These are phyloP conservation scores for Ceratoteleas bidentatus DNA, from an alignment of 1,140 invertebrate genomes.

Conservation along the genomic window DNA sequence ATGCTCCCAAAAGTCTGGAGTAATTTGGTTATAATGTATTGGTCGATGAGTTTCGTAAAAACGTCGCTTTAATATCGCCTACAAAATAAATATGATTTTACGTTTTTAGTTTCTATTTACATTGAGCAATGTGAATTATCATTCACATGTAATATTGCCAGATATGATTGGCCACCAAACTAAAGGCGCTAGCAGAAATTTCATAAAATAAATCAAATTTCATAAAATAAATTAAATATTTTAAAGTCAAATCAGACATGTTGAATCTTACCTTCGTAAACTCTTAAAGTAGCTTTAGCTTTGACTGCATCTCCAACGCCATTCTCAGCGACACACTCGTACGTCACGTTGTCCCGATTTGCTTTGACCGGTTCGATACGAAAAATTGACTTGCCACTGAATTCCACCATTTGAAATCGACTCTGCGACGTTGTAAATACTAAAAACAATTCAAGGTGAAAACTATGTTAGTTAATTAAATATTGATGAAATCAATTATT, in stretches of 20 bases:
- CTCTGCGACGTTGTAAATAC: conserved; percentile 84
- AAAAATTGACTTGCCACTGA: conserved; percentile 89
- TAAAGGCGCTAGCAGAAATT: neutral
- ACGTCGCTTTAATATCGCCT: too few relatives aligned
- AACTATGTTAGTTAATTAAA: too few relatives aligned
- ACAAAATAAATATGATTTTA: too few relatives aligned
- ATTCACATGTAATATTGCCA: too few relatives aligned
- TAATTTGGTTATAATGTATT: too few relatives aligned
- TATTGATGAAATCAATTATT: too few relatives aligned
- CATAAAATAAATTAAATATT: neutral
- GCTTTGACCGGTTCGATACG: conserved; percentile 95
- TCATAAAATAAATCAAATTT: neutral
- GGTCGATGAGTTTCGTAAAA: too few relatives aligned
- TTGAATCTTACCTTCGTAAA: conserved; percentile 90
- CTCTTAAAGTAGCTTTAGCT: conserved; percentile 91
- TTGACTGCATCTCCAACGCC: conserved; percentile 96
- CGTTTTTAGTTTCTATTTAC: too few relatives aligned
- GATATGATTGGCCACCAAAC: too few relatives aligned
- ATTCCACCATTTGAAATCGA: conserved; percentile 87
- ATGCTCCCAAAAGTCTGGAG: too few relatives aligned
- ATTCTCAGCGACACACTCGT: conserved; percentile 98
- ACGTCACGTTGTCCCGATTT: conserved; percentile 92
- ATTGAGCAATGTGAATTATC: too few relatives aligned
- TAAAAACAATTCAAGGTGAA: too few relatives aligned
- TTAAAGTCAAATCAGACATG: conserved; percentile 15